Evolutionary conservation across 2,888 invertebrate species (phyloP).

Genomic region (Venustoraphidia nigricollis): DNA sequence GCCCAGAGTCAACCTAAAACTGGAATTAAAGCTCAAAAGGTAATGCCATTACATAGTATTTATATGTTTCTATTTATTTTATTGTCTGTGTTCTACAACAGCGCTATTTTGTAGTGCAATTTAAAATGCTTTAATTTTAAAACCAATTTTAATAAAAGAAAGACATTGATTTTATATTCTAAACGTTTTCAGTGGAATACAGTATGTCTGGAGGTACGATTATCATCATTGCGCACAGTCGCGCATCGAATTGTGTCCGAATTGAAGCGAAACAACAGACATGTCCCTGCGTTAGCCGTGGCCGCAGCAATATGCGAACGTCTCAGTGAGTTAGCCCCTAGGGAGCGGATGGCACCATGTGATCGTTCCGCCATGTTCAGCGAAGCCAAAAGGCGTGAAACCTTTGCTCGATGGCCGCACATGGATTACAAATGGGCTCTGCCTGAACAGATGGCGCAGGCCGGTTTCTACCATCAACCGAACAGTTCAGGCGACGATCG

Average conservation of each 20-base stretch:
- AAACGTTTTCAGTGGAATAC: constrained; percentile 68
- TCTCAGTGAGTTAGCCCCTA: constrained; percentile 57
- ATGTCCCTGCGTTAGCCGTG: constrained; percentile 74
- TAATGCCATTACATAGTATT: constrained; percentile 22
- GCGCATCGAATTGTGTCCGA: constrained; percentile 68
- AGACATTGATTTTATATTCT: constrained; percentile 4
- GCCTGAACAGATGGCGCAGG: constrained; percentile 92
- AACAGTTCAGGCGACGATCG: constrained; percentile 80
- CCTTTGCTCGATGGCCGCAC: constrained; percentile 45
- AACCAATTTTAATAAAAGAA: not conserved
- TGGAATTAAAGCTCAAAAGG: constrained; percentile 83
- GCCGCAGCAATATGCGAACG: constrained; percentile 82
- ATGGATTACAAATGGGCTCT: constrained; percentile 64
- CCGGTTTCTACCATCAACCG: constrained; percentile 92
- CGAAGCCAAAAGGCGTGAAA: constrained; percentile 78
- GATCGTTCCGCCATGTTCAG: constrained; percentile 69
- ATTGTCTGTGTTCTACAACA: too few relatives aligned
- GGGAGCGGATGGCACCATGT: constrained; percentile 27
- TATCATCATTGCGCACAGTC: constrained; percentile 63
- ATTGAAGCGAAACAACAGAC: constrained; percentile 64
- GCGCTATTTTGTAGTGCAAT: too few relatives aligned
- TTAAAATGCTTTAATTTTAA: constrained; percentile 5
- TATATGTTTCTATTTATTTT: too few relatives aligned
- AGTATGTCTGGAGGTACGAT: constrained; percentile 66
- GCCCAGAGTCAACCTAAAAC: constrained; percentile 59